Conservation (phyloP, 2,797 vertebrate genomes). For the Poeciliopsis infans region DNA sequence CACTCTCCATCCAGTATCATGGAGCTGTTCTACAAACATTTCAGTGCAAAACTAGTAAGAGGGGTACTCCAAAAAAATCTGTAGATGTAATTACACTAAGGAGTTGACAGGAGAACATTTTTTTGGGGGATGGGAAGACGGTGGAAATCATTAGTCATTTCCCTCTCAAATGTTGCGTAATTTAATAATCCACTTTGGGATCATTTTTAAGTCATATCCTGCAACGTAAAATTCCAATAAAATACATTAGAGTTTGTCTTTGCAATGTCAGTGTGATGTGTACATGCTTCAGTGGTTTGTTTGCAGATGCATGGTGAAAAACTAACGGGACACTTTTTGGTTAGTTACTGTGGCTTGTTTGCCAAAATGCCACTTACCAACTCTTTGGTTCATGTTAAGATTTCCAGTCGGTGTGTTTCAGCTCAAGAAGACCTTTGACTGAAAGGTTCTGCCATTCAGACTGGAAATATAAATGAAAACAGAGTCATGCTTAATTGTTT, state of each 20-base stretch:
- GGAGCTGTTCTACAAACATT: not conserved
- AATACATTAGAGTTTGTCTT: not conserved
- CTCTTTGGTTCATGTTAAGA: slow-evolving; percentile 27
- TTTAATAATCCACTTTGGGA: not conserved
- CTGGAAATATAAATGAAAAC: slow-evolving; percentile 9
- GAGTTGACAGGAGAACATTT: not conserved
- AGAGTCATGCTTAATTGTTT: slow-evolving; percentile 31
- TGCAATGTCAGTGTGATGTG: not conserved
- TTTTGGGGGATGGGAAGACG: no score
- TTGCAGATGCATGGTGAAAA: not conserved
- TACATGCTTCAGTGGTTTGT: not conserved
- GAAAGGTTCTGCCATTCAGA: slow-evolving; percentile 8
- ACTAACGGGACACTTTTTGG: not conserved
- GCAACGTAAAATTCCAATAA: not conserved
- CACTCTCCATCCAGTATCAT: not conserved
- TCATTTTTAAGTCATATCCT: not conserved
- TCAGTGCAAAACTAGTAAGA: not conserved
- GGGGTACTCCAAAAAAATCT: not conserved
- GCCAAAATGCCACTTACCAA: not conserved
- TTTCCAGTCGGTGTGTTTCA: slow-evolving; percentile 11
- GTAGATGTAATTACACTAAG: not conserved
- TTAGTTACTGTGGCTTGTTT: not conserved
- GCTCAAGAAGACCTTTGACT: slow-evolving; percentile 20
- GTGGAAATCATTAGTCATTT: not conserved
- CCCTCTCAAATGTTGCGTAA: not conserved